Conservation (phyloP, 2,113 vertebrate genomes). For the Mirounga angustirostris region DNA sequence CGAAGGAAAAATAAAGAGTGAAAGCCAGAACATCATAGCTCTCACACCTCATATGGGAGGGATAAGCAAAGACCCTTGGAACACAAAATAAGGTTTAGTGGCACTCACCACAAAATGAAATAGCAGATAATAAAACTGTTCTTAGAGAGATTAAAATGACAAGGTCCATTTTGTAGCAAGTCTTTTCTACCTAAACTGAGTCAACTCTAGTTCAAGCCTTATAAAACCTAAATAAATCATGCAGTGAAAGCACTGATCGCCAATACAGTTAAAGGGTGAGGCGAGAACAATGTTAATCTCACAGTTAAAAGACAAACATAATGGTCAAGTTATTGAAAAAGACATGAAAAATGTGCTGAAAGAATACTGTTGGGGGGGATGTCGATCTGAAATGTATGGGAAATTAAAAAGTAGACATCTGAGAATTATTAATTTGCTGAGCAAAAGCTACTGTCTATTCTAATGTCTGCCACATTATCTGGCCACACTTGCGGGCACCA, state of each 20-base stretch:
- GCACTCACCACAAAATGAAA: conserved; percentile 54
- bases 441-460: conserved; percentile 7
- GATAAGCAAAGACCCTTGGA: not conserved
- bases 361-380: conserved; percentile 6
- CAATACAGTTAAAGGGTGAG: conserved; percentile 84
- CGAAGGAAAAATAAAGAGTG: not conserved
- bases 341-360: conserved; percentile 72
- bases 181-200: conserved; percentile 77
- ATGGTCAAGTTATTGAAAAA: conserved; percentile 74
- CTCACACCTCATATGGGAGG: not conserved
- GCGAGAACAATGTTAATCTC: conserved; percentile 80
- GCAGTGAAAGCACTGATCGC: conserved; percentile 83
- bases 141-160: conserved; percentile 83
- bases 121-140: conserved; percentile 77
- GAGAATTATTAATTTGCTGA: conserved; percentile 70
- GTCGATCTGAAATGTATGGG: conserved; percentile 27
- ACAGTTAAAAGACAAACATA: conserved; percentile 71
- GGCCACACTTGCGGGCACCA: not conserved
- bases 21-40: not conserved
- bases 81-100: conserved; percentile 49
- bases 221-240: conserved; percentile 84
- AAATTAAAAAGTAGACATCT: conserved; percentile 62
- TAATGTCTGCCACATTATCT: not conserved
- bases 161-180: conserved; percentile 69
- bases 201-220: conserved; percentile 83